Base-by-base conservation (phyloP, 2,888 invertebrate genomes). In the Nemoura dubitans region DNA sequence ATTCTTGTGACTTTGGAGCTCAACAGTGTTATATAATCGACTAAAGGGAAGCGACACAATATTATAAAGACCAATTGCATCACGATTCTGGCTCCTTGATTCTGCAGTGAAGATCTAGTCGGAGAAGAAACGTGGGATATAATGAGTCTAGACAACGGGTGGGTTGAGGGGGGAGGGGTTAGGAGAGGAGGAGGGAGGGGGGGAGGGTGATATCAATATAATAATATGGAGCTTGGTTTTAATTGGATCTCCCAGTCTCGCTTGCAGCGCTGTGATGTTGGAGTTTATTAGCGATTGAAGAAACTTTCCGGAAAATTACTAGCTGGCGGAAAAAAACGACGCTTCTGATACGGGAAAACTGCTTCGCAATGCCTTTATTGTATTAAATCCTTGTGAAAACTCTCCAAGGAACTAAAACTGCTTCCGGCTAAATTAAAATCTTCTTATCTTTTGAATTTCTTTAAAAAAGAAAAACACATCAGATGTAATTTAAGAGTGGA, bases 381-480 rank as follows among this genome's bases (percentile, higher is more conserved):
- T 84, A 84, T 84, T 84, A 84, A 84, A 78, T 59, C 59, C 29
- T 30, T 76, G 29, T 27, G 27, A 76, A 84, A 84, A 59, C 87
- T 87, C 87, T 85, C 87, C 59, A 82, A 87, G 87, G 87, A 85
- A 85, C 76, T 87, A 25, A 76, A 42, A 42, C 87, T 84, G 85
- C 87, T 87, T 85, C 85, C 28, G 76, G 87, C 87, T 87, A 87
- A 87, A 87, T 87, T 87, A 87, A 81, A 87, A 87, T 87, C 81
- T 85, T 81, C 85, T 87, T 87, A 87, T 85, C 84, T 84, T 21
- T 42, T 27, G 36, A 14, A 77, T 80, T 85, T 85, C 30, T 25
- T 36, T 7, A 21, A n/a, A 26, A 85, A 30, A 80, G 42, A 85
- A 78, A 85, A 10, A 59, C 21, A 84, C 16, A 85, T 7, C 30